Percentiles rank a stretch among this genome's conserved stretches.
These are phyloP conservation scores for Parazoanthus swiftii DNA, from an alignment of 92 coral and sea anemone species.

Conservation along the genomic window DNA sequence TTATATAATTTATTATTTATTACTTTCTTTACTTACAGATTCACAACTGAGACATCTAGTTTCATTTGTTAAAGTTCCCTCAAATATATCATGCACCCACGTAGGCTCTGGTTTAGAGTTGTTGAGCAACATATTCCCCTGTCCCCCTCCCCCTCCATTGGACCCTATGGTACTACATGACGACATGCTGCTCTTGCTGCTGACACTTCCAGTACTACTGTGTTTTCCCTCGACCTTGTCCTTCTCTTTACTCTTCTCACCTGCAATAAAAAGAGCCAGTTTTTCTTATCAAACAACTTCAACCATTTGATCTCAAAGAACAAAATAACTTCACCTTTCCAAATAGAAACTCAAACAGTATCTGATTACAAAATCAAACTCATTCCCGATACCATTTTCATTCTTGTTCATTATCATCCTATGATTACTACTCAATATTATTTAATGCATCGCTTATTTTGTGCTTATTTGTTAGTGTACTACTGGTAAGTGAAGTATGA, in stretches of 20 bases:
- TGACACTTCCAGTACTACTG: constrained; percentile 93
- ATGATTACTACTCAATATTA: no score
- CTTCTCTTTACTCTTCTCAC: constrained; percentile 50
- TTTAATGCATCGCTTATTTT: no score
- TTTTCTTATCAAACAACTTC: not conserved
- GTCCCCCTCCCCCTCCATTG: constrained; percentile 48
- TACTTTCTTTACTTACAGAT: constrained; percentile 66
- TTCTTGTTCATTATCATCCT: no score
- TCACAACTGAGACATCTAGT: constrained; percentile 98
- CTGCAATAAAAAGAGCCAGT: not conserved
- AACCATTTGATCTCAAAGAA: no score
- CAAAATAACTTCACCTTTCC: no score
- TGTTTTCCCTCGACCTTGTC: constrained; percentile 90
- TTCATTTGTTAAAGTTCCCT: constrained; percentile 96
- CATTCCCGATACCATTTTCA: no score
- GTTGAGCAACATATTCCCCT: constrained; percentile 2
- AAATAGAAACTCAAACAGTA: no score
- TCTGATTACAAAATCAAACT: no score
- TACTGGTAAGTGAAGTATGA: no score
- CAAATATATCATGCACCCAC: constrained; percentile 99
- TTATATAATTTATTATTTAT: no score
- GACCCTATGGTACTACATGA: constrained; percentile 76
- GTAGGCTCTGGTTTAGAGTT: constrained; percentile 73
- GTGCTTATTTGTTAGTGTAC: no score
- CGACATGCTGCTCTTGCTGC: constrained; percentile 88